These are phyloP conservation scores for Chaunax sp. DNA, from an alignment of 2,797 vertebrate genomes.

Conservation along the genomic window DNA sequence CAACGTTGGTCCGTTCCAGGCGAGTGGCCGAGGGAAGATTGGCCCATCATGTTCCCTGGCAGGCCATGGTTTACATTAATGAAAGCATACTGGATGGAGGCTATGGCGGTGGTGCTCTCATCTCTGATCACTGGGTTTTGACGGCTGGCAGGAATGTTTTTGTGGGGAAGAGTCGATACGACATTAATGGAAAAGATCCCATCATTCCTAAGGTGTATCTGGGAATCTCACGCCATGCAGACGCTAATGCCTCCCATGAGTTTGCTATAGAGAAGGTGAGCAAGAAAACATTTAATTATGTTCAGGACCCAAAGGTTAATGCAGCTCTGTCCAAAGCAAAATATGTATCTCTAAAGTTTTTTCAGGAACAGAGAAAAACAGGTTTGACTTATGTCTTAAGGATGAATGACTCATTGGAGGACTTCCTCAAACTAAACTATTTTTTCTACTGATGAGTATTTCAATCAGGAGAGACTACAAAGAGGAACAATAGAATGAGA, in stretches of 20 bases:
- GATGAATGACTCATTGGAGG: too few species aligned
- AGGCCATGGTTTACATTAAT: slow-evolving; percentile 75
- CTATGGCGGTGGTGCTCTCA: slow-evolving; percentile 78
- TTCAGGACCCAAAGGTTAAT: too few species aligned
- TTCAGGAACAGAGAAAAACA: too few species aligned
- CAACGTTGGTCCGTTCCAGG: slow-evolving; percentile 43
- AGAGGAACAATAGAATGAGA: too few species aligned
- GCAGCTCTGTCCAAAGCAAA: too few species aligned
- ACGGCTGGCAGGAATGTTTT: slow-evolving; percentile 86
- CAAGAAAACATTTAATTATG: neutral
- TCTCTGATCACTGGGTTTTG: slow-evolving; percentile 85
- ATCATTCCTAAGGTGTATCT: slow-evolving; percentile 83
- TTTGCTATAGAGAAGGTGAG: slow-evolving; percentile 76
- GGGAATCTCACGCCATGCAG: slow-evolving; percentile 59
- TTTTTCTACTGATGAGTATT: too few species aligned
- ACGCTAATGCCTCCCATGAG: slow-evolving; percentile 58
- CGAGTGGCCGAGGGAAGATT: slow-evolving; percentile 72
- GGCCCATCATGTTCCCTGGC: slow-evolving; percentile 78
- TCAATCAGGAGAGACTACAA: too few species aligned
- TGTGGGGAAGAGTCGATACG: slow-evolving; percentile 66
- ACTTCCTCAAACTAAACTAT: too few species aligned
- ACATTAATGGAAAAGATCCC: slow-evolving; percentile 64
- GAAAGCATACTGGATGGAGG: slow-evolving; percentile 71
- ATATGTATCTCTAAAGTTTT: too few species aligned
- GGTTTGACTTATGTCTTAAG: too few species aligned